Evolutionary conservation across 1,140 invertebrate genomes (phyloP), one percentile per base, ranked within the genome.

Genomic region (Leptinotarsa defecta): DNA sequence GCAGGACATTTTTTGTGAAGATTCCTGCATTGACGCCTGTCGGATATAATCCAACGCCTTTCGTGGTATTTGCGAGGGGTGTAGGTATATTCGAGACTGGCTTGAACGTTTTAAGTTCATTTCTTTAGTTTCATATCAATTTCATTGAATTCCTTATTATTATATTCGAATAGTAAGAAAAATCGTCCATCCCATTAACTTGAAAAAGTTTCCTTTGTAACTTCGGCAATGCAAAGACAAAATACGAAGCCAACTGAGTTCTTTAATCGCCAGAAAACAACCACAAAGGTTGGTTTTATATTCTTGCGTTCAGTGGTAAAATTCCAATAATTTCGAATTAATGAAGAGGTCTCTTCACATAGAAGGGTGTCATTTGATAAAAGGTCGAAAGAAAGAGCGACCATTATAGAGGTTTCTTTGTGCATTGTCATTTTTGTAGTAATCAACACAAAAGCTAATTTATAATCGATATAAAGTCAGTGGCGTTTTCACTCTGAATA

Each of bases 361-460:
- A 19, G 43, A 68, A 68, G 67, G 67, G 34, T 48, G 67, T 27
- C 24, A 68, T 19, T 76, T 71, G 73, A 71, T 76, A 68, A 65
- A 73, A 76, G 75, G 75, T 76, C 75, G 73, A 27, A 68, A 71
- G 57, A 71, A 71, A 71, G 70, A 57, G 70, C 57, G 57, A 62
- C 49, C 70, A 62, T 71, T 62, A 71, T 61, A 62, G 24, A 57
- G 57, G 57, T 71, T 71, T 68, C 67, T 49, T 71, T 71, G 49
- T 57, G 61, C 71, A 76, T 76, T 73, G 75, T 76, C 72, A 76
- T 76, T 76, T 73, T 76, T 76, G 72, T 73, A 57, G 20, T 48
- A 70, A 71, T 27, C 52, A 52, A 62, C 61, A 76, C 74, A 76
- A 48, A 76, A 73, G 75, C 71, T 76, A 76, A 76, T 76, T 76